Evolutionary conservation across 2,797 vertebrate species (phyloP), one percentile per base, ranked within the genome.

Genomic region (Chiroxiphia lanceolata): DNA sequence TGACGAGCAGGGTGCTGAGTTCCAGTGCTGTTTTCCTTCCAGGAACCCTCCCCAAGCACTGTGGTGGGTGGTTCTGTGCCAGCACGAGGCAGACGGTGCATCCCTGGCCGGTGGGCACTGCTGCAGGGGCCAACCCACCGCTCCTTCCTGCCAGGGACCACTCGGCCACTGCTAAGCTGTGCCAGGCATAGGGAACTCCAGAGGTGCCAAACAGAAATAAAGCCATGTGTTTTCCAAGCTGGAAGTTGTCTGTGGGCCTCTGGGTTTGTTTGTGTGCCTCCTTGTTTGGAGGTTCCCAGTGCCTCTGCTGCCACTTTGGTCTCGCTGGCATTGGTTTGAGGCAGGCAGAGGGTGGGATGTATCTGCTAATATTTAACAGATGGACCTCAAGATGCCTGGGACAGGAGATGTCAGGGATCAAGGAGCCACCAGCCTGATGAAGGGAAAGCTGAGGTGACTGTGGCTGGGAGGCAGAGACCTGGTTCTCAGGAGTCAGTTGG

Each of bases 71-170:
- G 40, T 81, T 27, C 27, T 4, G 31, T 47, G 59, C 47, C 70
- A 11, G 27, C 34, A 0, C 0, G 11, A 38, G 68, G 54, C 50
- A 13, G 31, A 13, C 5, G 0, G 53, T 0, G 15, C 4, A 2
- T 67, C 48, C 79, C 68, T 2, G 8, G 42, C 56, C 23, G n/a
- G 53, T 38, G 11, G 84, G 75, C 13, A 0, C 59, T 40, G 42
- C 36, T 10, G 31, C 13, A 15, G 27, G 16, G 33, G 18, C 50
- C 0, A 10, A 29, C 34, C 34, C 44, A 2, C 60, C 0, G 2
- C 80, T 77, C 4, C 4, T 15, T n/a, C 42, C 60, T 31, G 56
- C 72, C 11, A 1, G 48, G 60, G 38, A 34, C 9, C 19, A 2
- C 59, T 29, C 8, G 25, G 25, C 31, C 47, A 27, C 31, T n/a